These are phyloP conservation scores for Acanthopagrus latus DNA, from an alignment of 2,797 vertebrate genomes.

Conservation along the genomic window DNA sequence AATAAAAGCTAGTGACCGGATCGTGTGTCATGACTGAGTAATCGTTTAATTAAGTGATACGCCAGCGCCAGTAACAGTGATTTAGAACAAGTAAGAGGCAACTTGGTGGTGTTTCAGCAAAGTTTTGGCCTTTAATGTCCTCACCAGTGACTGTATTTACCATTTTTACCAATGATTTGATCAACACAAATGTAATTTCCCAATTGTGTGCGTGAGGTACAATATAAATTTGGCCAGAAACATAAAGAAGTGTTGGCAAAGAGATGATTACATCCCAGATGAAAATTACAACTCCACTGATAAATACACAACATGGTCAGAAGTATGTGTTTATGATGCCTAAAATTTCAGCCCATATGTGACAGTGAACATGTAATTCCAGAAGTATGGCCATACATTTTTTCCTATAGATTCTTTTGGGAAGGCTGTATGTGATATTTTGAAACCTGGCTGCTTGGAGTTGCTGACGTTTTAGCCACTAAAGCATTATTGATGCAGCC, in stretches of 20 bases:
- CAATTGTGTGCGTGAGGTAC: not conserved
- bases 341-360: not conserved
- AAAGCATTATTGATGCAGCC: not conserved
- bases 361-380: not conserved
- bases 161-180: not conserved
- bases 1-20: slow-evolving; percentile 18
- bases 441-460: not conserved
- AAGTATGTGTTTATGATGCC: not conserved
- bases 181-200: not conserved
- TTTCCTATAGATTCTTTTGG: not conserved
- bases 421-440: not conserved
- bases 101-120: not conserved
- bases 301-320: too few species aligned
- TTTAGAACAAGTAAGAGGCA: slow-evolving; percentile 19
- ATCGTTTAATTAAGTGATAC: slow-evolving; percentile 44
- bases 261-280: not conserved
- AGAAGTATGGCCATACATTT: too few species aligned
- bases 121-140: not conserved
- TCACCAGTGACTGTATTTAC: not conserved
- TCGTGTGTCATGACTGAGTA: slow-evolving; percentile 41
- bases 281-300: too few species aligned
- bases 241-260: not conserved
- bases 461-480: not conserved
- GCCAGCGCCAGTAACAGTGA: slow-evolving; percentile 1
- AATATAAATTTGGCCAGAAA: too few species aligned